phyloP scores from a whole-genome alignment of 2,888 invertebrate species.

The Apeira syringaria region DNA sequence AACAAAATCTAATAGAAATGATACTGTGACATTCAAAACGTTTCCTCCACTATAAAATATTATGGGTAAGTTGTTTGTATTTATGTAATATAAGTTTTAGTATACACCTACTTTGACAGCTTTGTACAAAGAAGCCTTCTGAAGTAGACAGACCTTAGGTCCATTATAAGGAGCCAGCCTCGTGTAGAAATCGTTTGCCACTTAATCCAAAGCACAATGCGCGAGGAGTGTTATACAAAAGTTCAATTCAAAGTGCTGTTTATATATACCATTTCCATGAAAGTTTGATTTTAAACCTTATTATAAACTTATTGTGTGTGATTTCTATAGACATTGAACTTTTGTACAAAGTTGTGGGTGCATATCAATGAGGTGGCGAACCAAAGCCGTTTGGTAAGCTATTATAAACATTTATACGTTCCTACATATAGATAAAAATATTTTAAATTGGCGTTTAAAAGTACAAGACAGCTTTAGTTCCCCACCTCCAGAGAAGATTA shows the following conservation, averaged over 20 bases:
- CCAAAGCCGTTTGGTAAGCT: slow-evolving; percentile 26
- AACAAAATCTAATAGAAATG: slow-evolving; percentile 38
- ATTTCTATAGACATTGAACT: slow-evolving; percentile 59
- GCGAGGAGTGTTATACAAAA: slow-evolving; percentile 51
- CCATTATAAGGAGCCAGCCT: slow-evolving; percentile 53
- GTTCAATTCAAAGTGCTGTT: slow-evolving; percentile 52
- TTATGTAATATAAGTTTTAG: slow-evolving; percentile 17
- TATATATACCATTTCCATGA: no score
- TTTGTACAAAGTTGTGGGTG: slow-evolving; percentile 74
- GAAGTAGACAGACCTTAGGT: slow-evolving; percentile 37
- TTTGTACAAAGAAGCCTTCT: slow-evolving; percentile 72
- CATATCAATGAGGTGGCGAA: slow-evolving; percentile 40
- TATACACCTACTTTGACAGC: slow-evolving; percentile 58
- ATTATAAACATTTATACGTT: neutral
- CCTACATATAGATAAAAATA: neutral
- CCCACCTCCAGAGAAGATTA: slow-evolving; percentile 32
- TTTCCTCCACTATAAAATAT: slow-evolving; percentile 36
- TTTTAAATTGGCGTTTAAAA: neutral
- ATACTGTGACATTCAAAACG: slow-evolving; percentile 23
- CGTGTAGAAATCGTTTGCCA: slow-evolving; percentile 52
- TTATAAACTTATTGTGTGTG: slow-evolving; percentile 12
- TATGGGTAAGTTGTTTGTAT: slow-evolving; percentile 60
- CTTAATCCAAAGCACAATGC: slow-evolving; percentile 37
- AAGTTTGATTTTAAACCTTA: no score
- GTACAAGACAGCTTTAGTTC: slow-evolving; percentile 30